Conservation (phyloP, 2,888 invertebrate genomes). For the Pyrrhia umbra region DNA sequence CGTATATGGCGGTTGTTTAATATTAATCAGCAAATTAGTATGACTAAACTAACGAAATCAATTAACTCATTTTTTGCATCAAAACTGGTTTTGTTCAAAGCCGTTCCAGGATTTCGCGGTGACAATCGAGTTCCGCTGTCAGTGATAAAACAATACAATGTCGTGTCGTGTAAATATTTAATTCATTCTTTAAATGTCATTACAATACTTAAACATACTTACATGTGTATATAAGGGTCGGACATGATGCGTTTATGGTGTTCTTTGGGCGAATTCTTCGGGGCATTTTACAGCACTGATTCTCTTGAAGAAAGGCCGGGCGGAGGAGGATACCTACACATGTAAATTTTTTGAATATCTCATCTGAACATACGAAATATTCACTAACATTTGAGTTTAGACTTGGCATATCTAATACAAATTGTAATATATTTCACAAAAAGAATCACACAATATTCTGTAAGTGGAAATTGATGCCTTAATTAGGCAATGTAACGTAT, state of each 20-base stretch:
- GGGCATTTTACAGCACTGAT: slow-evolving; percentile 49
- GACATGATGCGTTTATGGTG: slow-evolving; percentile 46
- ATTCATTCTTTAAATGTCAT: slow-evolving; percentile 70
- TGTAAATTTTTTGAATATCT: slow-evolving; percentile 12
- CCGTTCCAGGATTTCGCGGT: slow-evolving; percentile 74
- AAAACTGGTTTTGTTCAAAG: slow-evolving; percentile 76
- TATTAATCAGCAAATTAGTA: slow-evolving; percentile 88
- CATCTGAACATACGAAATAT: slow-evolving; percentile 8
- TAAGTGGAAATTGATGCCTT: no score
- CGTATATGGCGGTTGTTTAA: slow-evolving; percentile 81
- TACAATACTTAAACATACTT: slow-evolving; percentile 61
- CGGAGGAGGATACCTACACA: background rate
- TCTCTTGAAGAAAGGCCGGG: slow-evolving; percentile 19
- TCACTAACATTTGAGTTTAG: background rate
- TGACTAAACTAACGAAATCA: slow-evolving; percentile 87
- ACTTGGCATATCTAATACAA: background rate
- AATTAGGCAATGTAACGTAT: no score
- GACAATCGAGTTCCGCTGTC: slow-evolving; percentile 66
- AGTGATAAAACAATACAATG: slow-evolving; percentile 64
- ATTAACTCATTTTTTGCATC: slow-evolving; percentile 80
- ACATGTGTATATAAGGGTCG: slow-evolving; percentile 50
- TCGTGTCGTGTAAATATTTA: slow-evolving; percentile 70
- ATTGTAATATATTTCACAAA: background rate
- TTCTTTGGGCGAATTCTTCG: slow-evolving; percentile 50
- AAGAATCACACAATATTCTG: no score